phyloP scores from a whole-genome alignment of 2,797 vertebrate species.

The Ctenosaura bakeri region DNA sequence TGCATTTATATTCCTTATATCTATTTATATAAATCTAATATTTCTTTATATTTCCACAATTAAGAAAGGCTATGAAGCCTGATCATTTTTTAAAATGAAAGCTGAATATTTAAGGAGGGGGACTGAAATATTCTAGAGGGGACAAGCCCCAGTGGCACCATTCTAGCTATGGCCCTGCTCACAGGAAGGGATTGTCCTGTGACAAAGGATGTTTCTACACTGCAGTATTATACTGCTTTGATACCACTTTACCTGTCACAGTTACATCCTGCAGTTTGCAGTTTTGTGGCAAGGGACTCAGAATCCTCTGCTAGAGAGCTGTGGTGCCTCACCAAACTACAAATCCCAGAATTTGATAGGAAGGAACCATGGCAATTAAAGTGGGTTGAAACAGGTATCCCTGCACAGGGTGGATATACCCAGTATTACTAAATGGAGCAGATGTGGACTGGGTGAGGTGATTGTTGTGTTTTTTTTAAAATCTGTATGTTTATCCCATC shows the following conservation, averaged over 20 bases:
- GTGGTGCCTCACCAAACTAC: background rate
- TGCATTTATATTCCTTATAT: too few species aligned
- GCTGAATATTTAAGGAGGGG: background rate
- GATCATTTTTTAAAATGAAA: background rate
- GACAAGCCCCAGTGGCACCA: background rate
- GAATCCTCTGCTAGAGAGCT: too few species aligned
- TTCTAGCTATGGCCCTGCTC: background rate
- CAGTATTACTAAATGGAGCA: background rate
- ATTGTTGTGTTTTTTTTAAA: background rate
- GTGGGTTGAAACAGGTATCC: too few species aligned
- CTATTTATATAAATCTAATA: background rate
- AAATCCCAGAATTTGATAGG: background rate
- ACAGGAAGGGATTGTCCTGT: background rate
- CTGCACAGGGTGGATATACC: too few species aligned
- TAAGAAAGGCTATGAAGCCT: background rate
- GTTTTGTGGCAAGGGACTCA: too few species aligned
- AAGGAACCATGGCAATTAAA: too few species aligned
- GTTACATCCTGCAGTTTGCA: too few species aligned
- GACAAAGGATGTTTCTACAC: background rate
- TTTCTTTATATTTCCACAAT: background rate
- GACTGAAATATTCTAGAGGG: background rate
- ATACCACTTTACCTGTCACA: too few species aligned
- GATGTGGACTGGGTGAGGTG: background rate
- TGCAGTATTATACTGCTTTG: too few species aligned
- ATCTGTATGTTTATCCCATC: background rate